Evolutionary conservation across 2,113 vertebrate genomes (phyloP).

Genomic region (Aphyosemion australe): DNA sequence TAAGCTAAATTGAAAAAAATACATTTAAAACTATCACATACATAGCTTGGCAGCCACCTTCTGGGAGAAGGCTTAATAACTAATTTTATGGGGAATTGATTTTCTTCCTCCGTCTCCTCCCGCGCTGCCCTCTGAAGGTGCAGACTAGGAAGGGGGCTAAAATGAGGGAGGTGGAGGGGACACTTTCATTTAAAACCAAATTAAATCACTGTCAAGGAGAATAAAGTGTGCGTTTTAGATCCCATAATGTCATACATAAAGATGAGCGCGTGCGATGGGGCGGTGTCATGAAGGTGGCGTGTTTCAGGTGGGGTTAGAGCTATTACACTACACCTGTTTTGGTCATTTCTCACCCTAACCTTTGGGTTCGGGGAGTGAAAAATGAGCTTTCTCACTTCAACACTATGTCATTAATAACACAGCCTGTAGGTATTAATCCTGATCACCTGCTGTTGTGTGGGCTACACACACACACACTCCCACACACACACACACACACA

Average conservation of each 20-base stretch:
- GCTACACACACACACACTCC: conserved; percentile 37
- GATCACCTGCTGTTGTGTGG: conserved; percentile 69
- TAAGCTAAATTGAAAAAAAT: conserved; percentile 72
- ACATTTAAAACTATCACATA: conserved; percentile 61
- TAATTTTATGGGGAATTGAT: conserved; percentile 76
- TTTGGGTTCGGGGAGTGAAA: conserved; percentile 71
- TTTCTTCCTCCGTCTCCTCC: conserved; percentile 38
- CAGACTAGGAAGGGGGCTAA: conserved; percentile 41
- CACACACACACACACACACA: conserved; percentile 27
- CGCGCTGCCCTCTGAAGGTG: conserved; percentile 56
- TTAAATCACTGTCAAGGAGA: conserved; percentile 75
- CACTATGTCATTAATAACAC: conserved; percentile 71
- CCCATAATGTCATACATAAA: conserved; percentile 71
- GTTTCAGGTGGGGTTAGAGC: conserved; percentile 61
- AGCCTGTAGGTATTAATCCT: conserved; percentile 56
- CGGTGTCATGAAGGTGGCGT: conserved; percentile 44
- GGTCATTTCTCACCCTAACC: conserved; percentile 76
- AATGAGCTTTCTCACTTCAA: conserved; percentile 73
- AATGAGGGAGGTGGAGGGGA: conserved; percentile 27
- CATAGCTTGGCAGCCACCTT: conserved; percentile 46
- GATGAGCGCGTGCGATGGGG: conserved; percentile 55
- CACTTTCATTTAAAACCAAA: conserved; percentile 72
- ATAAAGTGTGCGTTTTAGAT: conserved; percentile 67
- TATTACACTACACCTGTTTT: conserved; percentile 67
- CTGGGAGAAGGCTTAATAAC: conserved; percentile 71